phyloP scores from a whole-genome alignment of 2,797 vertebrate species.

The Sparus aurata region DNA sequence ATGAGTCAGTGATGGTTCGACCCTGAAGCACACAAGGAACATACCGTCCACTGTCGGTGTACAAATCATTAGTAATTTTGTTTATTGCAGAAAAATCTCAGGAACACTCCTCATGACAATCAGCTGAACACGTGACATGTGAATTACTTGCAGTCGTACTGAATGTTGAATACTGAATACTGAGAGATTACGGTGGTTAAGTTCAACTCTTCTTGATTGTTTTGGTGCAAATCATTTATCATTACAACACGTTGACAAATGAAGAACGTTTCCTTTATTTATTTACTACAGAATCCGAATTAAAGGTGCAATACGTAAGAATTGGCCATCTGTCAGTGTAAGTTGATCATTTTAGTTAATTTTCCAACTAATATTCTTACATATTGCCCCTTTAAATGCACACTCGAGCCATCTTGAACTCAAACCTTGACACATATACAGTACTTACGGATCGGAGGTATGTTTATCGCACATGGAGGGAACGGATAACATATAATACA shows the following conservation, averaged over 20 bases:
- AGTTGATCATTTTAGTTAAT: no score
- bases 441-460: constrained; percentile 67
- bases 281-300: background rate
- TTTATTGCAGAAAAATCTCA: constrained; percentile 54
- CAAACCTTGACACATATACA: constrained; percentile 45
- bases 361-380: no score
- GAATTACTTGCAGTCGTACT: constrained; percentile 22
- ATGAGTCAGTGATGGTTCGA: no score
- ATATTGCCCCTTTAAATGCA: background rate
- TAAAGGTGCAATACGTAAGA: no score
- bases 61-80: constrained; percentile 40
- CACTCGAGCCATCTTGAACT: constrained; percentile 15
- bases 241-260: constrained; percentile 13
- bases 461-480: constrained; percentile 41
- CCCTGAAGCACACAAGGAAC: background rate
- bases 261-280: background rate
- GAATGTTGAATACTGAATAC: constrained; percentile 38
- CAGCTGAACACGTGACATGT: constrained; percentile 6
- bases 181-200: constrained; percentile 19
- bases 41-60: background rate
- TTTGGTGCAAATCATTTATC: background rate
- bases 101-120: constrained; percentile 14
- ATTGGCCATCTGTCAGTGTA: no score
- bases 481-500: constrained; percentile 23
- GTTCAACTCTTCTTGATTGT: background rate